Evolutionary conservation across 2,888 invertebrate genomes (phyloP).

Genomic region (Sarcophaga rosellei): DNA sequence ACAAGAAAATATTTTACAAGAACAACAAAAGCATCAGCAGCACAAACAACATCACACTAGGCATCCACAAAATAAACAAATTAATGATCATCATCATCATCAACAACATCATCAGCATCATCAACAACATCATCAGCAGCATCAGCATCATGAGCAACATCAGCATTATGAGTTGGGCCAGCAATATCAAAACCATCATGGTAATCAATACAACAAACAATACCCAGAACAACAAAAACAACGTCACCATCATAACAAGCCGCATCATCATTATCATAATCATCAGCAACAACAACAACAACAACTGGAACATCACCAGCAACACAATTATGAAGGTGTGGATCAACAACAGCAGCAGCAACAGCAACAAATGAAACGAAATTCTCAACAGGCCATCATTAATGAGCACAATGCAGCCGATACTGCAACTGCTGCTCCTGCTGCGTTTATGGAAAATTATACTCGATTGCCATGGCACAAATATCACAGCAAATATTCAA

Average conservation of each 20-base stretch:
- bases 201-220: conserved; percentile 58
- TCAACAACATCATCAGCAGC: conserved; percentile 59
- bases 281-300: conserved; percentile 65
- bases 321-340: conserved; percentile 52
- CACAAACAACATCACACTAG: conserved; percentile 55
- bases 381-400: conserved; percentile 28
- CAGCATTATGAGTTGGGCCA: conserved; percentile 66
- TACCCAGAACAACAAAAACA: conserved; percentile 60
- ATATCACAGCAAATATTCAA: conserved; percentile 83
- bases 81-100: conserved; percentile 57
- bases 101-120: conserved; percentile 66
- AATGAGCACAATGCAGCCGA: neutral
- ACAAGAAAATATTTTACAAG: conserved; percentile 55
- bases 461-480: conserved; percentile 68
- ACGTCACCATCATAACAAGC: conserved; percentile 67
- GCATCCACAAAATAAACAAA: conserved; percentile 65
- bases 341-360: too few relatives aligned
- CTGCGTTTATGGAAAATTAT: conserved; percentile 17
- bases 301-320: conserved; percentile 51
- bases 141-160: conserved; percentile 61
- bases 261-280: conserved; percentile 60
- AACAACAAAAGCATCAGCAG: conserved; percentile 57
- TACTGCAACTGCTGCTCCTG: neutral
- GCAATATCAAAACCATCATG: conserved; percentile 55
- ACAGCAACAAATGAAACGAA: conserved; percentile 27